phyloP scores from a whole-genome alignment of 2,888 invertebrate genomes.

The Aphrophora alni region DNA sequence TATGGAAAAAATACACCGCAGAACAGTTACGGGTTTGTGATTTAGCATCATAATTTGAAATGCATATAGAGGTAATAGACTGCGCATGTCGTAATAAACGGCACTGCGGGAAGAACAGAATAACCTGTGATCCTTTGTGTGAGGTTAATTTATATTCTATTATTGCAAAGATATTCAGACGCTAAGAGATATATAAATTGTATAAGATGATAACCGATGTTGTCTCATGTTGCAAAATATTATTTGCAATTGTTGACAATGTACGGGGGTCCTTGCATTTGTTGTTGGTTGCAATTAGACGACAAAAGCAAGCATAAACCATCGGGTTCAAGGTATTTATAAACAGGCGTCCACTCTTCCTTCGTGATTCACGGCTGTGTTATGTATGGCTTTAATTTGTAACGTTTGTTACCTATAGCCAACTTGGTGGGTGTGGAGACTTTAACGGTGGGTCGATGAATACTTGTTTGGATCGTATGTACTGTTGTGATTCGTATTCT shows the following conservation, averaged over 20 bases:
- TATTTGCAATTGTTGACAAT: background rate
- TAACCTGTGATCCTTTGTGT: background rate
- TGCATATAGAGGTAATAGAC: background rate
- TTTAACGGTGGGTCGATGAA: background rate
- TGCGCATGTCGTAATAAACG: background rate
- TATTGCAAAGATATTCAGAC: background rate
- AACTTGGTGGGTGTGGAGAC: background rate
- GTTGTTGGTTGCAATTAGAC: background rate
- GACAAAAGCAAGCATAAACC: background rate
- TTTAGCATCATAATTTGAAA: background rate
- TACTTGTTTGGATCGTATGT: no score
- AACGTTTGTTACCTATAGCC: no score
- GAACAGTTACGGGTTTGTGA: background rate
- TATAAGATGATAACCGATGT: background rate
- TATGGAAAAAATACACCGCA: background rate
- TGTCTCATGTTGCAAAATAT: background rate
- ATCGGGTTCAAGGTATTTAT: background rate
- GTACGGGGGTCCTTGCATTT: background rate
- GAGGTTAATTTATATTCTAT: constrained; percentile 1
- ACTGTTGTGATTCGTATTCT: no score
- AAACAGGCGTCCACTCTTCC: no score
- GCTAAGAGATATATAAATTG: background rate
- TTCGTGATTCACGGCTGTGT: background rate
- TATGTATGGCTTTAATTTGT: background rate
- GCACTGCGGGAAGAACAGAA: background rate